Evolutionary conservation across 35 echinoderm and acorn worm species (phyloP).

Genomic region (Diadema setosum): DNA sequence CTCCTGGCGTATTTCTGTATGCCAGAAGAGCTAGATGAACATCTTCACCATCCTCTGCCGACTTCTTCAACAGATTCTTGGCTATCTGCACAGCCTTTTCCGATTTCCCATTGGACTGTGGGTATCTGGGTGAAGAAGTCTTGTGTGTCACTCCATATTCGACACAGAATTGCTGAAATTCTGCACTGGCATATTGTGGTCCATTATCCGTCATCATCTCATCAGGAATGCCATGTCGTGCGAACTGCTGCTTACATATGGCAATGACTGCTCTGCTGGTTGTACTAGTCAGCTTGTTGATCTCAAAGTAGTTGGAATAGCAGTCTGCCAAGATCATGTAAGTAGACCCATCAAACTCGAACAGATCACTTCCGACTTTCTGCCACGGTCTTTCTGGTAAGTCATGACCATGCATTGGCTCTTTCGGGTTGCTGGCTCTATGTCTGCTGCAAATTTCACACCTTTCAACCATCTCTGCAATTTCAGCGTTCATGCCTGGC

Average conservation of each 20-base stretch:
- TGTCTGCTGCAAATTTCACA: conserved; percentile 63
- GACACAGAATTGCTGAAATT: conserved; percentile 29
- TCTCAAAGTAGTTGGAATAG: conserved; percentile 48
- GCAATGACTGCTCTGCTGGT: neutral
- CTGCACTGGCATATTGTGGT: neutral
- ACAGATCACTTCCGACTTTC: conserved; percentile 47
- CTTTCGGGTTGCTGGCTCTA: conserved; percentile 22
- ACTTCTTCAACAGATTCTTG: too few species aligned
- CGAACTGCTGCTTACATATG: conserved; percentile 6
- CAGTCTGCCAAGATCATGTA: too few species aligned
- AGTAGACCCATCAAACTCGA: neutral
- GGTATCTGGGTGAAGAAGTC: conserved; percentile 35
- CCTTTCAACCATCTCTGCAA: neutral
- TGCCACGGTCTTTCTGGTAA: conserved; percentile 25
- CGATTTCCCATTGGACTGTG: conserved; percentile 37
- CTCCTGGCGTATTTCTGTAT: conserved; percentile 52
- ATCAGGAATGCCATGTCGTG: conserved; percentile 40
- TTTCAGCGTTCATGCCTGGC: too few species aligned
- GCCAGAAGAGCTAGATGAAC: conserved; percentile 28
- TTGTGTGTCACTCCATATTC: conserved; percentile 24
- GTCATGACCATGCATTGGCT: conserved; percentile 32
- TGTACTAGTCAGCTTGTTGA: conserved; percentile 24
- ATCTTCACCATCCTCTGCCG: neutral
- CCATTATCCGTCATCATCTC: conserved; percentile 30
- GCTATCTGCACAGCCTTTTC: too few species aligned